These are phyloP conservation scores for Zele albiditarsus DNA, from an alignment of 2,888 invertebrate species.

Conservation along the genomic window DNA sequence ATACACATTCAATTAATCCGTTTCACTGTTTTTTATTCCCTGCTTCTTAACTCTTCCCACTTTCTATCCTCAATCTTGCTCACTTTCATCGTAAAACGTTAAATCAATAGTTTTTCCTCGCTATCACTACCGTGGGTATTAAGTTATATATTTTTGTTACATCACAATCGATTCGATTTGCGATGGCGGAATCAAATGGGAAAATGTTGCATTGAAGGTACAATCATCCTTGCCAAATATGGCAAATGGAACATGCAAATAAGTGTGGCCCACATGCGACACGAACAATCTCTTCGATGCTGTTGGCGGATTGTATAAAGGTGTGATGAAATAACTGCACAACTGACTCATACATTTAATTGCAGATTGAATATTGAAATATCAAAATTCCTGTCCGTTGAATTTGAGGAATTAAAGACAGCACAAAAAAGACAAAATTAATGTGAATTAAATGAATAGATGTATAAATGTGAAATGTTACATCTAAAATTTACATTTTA, in stretches of 20 bases:
- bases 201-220: neutral
- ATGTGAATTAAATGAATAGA: neutral
- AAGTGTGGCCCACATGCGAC: conserved; percentile 8
- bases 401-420: neutral
- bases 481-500: too few relatives aligned
- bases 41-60: neutral
- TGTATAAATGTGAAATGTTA: neutral
- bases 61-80: neutral
- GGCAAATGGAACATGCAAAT: conserved; percentile 13
- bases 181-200: neutral
- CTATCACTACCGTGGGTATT: neutral
- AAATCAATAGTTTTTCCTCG: neutral
- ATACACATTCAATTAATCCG: neutral
- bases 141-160: neutral
- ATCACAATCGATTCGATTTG: neutral
- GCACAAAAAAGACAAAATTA: neutral
- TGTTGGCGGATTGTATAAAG: neutral
- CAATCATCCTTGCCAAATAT: neutral
- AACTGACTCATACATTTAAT: neutral
- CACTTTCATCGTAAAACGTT: neutral
- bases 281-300: neutral
- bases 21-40: neutral
- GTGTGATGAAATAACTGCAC: neutral
- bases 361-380: neutral
- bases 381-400: neutral